A percentile compares a stretch with the other conserved stretches of the same genome.
Conservation (phyloP, 2,113 vertebrate species). For the Illadopsis cleaveri region DNA sequence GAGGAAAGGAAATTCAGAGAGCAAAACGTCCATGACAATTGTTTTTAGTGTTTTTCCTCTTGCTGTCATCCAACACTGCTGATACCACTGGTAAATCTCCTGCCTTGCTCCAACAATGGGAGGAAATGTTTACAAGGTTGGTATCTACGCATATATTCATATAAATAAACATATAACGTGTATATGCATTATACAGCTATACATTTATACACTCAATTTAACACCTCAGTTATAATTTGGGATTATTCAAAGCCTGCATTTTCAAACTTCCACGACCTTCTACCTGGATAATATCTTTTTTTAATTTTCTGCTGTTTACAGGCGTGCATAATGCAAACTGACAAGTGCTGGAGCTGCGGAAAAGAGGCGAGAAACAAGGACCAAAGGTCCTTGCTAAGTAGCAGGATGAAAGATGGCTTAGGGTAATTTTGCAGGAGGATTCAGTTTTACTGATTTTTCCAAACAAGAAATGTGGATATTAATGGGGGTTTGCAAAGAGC, state of each 20-base stretch:
- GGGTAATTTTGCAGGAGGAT: neutral
- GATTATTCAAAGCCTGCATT: neutral
- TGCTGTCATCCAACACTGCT: neutral
- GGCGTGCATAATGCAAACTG: neutral
- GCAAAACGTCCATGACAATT: neutral
- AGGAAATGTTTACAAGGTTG: neutral
- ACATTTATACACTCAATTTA: neutral
- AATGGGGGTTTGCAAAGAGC: neutral
- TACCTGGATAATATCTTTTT: neutral
- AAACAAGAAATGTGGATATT: neutral
- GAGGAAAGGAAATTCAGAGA: neutral
- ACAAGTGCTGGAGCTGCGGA: slow-evolving; percentile 23
- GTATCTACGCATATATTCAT: neutral
- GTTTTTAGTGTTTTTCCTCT: neutral
- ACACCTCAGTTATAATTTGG: neutral
- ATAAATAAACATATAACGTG: neutral
- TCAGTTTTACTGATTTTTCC: neutral
- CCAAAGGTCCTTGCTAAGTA: slow-evolving; percentile 40
- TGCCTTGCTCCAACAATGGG: neutral
- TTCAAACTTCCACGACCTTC: neutral
- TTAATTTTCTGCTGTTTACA: slow-evolving; percentile 18
- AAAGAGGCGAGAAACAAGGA: slow-evolving; percentile 17
- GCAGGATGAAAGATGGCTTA: slow-evolving; percentile 10
- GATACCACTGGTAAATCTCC: neutral
- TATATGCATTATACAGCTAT: neutral